Evolutionary conservation across 2,888 invertebrate species (phyloP), one percentile per base, ranked within the genome.

Genomic region (Torymus auratus): DNA sequence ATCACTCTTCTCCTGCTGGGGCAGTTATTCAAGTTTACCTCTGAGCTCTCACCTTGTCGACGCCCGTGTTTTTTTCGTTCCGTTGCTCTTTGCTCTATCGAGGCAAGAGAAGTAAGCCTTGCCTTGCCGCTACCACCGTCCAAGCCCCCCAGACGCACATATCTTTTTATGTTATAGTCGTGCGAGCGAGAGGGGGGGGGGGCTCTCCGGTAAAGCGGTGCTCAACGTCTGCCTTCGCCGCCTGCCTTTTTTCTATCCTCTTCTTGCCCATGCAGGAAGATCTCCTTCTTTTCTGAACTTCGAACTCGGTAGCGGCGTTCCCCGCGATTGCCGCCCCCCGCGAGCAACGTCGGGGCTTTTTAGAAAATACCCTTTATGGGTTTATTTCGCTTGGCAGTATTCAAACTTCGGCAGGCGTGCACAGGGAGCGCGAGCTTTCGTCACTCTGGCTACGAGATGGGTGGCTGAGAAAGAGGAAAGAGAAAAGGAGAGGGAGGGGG

Each of bases 81-180:
- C 70, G 41, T 41, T 41, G 41, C 72, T 50, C 65, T 64, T 60
- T n/a, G 17, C n/a, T 28, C 55, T 41, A 41, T 41, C 41, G 41
- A 5, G 41, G 12, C 2, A 61, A 12, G 11, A 55, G 23, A 17
- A n/a, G 14, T 62, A 62, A 65, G 65, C 74, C 58, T 41, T 15
- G 67, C 17, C 7, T 41, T 41, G 41, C 41, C 41, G 41, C 41
- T 41, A 41, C 41, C 7, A 23, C 55, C 13, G 53, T 60, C 60
- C 65, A 28, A 68, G 60, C 78, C 7, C 83, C 83, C 83, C 69
- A 78, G 70, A 77, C 81, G 76, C 71, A 81, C 81, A 78, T 83
- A 84, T 78, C 83, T 83, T 84, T 82, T 83, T 84, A 72, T 67
- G 78, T 80, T 72, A 72, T 58, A 70, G 60, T 61, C 62, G 50